These are phyloP conservation scores for Ceyx cyanopectus DNA, from an alignment of 2,113 vertebrate species.

Conservation along the genomic window DNA sequence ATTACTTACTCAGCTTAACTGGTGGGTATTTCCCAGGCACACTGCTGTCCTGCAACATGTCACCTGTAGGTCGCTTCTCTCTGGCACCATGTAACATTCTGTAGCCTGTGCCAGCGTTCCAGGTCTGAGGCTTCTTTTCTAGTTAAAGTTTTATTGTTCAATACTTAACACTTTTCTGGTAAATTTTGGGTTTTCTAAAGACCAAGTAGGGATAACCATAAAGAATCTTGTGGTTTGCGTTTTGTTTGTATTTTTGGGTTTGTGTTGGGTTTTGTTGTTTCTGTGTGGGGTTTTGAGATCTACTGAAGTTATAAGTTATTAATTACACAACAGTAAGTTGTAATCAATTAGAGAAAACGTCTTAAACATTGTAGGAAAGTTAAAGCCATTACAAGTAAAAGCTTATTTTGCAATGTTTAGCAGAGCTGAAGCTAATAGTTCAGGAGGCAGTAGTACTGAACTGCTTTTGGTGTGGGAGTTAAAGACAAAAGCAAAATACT, in stretches of 20 bases:
- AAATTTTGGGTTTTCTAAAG: neutral
- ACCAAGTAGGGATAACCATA: neutral
- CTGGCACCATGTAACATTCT: neutral
- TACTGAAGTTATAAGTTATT: neutral
- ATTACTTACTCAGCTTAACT: neutral
- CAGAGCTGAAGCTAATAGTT: neutral
- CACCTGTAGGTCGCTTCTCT: neutral
- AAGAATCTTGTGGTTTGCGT: neutral
- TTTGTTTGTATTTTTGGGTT: neutral
- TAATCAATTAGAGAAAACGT: neutral
- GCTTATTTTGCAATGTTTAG: fast-evolving
- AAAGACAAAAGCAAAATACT: neutral
- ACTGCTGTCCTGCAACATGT: neutral
- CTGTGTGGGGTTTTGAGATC: neutral
- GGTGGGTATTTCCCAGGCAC: too few relatives aligned
- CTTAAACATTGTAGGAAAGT: neutral
- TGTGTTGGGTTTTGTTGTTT: neutral
- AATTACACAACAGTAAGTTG: neutral
- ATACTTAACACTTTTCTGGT: neutral
- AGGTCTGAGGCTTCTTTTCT: neutral
- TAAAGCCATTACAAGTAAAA: neutral
- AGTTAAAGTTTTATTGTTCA: neutral
- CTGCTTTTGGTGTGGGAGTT: neutral
- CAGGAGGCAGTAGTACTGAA: neutral
- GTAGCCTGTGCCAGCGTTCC: fast-evolving